Conservation (phyloP, 1,140 invertebrate genomes). For the Drosophila ogumai region DNA sequence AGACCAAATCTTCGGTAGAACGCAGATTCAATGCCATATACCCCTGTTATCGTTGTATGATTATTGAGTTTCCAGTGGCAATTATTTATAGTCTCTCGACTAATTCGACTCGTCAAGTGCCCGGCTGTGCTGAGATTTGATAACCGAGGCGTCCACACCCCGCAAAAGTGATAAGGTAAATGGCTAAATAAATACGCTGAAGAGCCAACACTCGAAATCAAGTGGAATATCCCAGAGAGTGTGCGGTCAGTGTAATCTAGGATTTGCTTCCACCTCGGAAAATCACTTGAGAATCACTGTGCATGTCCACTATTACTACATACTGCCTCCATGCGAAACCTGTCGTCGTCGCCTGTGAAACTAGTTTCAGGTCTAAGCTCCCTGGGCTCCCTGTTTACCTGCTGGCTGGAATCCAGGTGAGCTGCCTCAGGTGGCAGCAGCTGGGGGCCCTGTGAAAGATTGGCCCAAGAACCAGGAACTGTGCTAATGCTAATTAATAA, state of each 20-base stretch:
- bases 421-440: conserved; percentile 13
- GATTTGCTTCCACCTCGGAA: conserved; percentile 30
- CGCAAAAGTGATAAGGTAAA: conserved; percentile 29
- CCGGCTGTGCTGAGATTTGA: conserved; percentile 32
- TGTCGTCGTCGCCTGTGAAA: conserved; percentile 47
- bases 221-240: conserved; percentile 50
- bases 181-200: conserved; percentile 28
- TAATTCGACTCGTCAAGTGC: conserved; percentile 31
- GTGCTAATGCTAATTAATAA: conserved; percentile 46
- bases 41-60: conserved; percentile 14
- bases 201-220: conserved; percentile 32
- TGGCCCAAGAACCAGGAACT: conserved; percentile 32
- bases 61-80: conserved; percentile 30
- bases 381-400: conserved; percentile 6
- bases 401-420: conserved; percentile 31
- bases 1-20: conserved; percentile 1
- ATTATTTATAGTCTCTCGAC: conserved; percentile 35
- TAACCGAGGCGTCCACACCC: conserved; percentile 7
- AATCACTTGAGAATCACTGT: conserved; percentile 40
- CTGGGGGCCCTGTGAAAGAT: conserved; percentile 4
- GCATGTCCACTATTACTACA: conserved; percentile 34
- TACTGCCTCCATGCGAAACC: conserved; percentile 18
- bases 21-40: conserved; percentile 5
- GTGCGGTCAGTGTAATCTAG: conserved; percentile 14
- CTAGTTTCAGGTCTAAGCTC: conserved; percentile 28